These are phyloP conservation scores for Platycercus adscitus DNA, from an alignment of 2,113 vertebrate genomes.

Conservation along the genomic window DNA sequence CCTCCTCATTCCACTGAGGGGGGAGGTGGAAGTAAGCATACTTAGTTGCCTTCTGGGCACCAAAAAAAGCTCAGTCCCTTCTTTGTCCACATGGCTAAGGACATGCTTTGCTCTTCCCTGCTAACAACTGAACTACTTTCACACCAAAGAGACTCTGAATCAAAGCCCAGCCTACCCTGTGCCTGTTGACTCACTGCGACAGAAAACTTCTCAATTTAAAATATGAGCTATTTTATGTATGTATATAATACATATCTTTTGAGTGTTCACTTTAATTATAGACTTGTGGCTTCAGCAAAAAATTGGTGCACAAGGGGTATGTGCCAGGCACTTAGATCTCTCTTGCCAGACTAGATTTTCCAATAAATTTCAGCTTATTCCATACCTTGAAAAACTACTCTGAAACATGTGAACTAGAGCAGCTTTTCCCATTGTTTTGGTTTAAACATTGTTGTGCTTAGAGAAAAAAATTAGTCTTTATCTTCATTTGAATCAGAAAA, in stretches of 20 bases:
- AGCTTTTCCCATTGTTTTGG: not conserved
- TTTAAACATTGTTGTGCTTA: not conserved
- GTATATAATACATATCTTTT: not conserved
- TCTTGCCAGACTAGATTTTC: not conserved
- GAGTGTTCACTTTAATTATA: not conserved
- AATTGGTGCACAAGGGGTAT: not conserved
- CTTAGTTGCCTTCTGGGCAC: fast-evolving
- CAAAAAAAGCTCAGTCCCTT: not conserved
- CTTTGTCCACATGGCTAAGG: not conserved
- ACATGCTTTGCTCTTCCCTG: fast-evolving
- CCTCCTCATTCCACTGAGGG: not conserved
- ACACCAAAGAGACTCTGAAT: not conserved
- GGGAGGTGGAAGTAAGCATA: not conserved
- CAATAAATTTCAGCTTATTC: not conserved
- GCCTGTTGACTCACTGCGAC: not conserved
- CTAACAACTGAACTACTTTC: not conserved
- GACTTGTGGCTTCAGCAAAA: not conserved
- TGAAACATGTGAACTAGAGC: not conserved
- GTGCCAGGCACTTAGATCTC: not conserved
- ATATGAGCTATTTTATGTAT: not conserved
- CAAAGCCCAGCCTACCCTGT: not conserved
- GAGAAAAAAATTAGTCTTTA: not conserved
- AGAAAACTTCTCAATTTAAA: not conserved
- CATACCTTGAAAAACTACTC: not conserved
- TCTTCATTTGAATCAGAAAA: not conserved